Percentiles rank a stretch among this genome's conserved stretches.
Conservation (phyloP, 2,113 vertebrate genomes). For the Hypocryptadius cinnamomeus region DNA sequence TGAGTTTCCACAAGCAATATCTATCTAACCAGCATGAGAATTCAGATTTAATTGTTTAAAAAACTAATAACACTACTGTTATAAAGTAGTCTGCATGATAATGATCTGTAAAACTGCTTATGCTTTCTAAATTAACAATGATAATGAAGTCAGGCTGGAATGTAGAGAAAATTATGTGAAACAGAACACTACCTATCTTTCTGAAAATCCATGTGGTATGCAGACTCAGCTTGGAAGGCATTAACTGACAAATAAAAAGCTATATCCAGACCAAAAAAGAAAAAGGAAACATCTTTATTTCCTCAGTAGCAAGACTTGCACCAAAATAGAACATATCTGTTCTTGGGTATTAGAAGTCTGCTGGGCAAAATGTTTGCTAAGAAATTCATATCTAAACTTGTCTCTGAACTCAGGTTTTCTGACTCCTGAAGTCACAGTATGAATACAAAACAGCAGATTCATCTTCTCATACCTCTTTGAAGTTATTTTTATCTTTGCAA, state of each 20-base stretch:
- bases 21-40: neutral
- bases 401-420: neutral
- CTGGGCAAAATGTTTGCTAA: neutral
- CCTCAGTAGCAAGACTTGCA: neutral
- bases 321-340: neutral
- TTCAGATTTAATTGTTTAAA: neutral
- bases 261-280: neutral
- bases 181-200: neutral
- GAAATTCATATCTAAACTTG: neutral
- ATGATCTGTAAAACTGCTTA: neutral
- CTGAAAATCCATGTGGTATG: neutral
- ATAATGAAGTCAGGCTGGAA: neutral
- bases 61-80: neutral
- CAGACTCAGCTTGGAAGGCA: neutral
- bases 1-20: neutral
- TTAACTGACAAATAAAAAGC: neutral
- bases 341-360: neutral
- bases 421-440: neutral
- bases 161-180: neutral
- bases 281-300: neutral
- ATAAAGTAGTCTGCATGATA: neutral
- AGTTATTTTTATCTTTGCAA: slow-evolving; percentile 42
- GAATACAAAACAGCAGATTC: neutral
- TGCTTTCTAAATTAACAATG: neutral
- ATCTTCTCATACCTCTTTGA: neutral